A percentile compares a stretch with the other conserved stretches of the same genome.
Conservation (phyloP, 2,888 invertebrate species). For the Chesias legatella region DNA sequence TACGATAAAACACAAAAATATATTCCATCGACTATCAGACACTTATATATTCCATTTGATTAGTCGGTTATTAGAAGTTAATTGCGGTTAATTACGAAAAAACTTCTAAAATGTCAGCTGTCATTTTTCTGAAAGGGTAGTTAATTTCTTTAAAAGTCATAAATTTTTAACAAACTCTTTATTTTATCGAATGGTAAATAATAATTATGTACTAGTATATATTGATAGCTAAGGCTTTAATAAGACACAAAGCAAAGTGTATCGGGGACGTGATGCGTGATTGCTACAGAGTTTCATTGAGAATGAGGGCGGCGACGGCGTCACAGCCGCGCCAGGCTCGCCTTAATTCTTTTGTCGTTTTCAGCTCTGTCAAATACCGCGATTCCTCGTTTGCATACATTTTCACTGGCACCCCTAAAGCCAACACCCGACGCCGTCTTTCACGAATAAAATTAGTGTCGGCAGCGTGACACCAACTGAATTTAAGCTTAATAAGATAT, state of each 20-base stretch:
- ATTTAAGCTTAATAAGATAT: conserved; percentile 80
- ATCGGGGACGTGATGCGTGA: conserved; percentile 49
- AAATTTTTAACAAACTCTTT: conserved; percentile 1
- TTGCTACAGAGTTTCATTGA: conserved; percentile 22
- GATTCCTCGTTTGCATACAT: conserved; percentile 76
- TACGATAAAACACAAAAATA: conserved; percentile 5
- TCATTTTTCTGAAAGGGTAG: conserved; percentile 15
- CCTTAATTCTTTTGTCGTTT: conserved; percentile 78
- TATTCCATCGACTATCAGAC: conserved; percentile 10
- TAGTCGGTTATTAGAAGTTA: conserved; percentile 12
- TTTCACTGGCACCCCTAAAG: conserved; percentile 54
- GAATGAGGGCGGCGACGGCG: conserved; percentile 43
- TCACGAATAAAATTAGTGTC: conserved; percentile 79
- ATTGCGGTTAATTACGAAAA: conserved; percentile 10
- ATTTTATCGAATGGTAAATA: conserved; percentile 46
- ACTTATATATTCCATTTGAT: conserved; percentile 6
- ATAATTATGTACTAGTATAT: too few relatives aligned
- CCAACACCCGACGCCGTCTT: conserved; percentile 62
- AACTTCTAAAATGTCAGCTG: conserved; percentile 19
- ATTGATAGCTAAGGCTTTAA: conserved; percentile 59
- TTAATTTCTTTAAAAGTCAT: conserved; percentile 2
- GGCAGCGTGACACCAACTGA: conserved; percentile 79
- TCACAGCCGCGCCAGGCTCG: conserved; percentile 37
- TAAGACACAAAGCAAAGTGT: conserved; percentile 65
- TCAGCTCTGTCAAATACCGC: conserved; percentile 75